These are phyloP conservation scores for Borostomias antarcticus DNA, from an alignment of 2,797 vertebrate species.

Conservation along the genomic window DNA sequence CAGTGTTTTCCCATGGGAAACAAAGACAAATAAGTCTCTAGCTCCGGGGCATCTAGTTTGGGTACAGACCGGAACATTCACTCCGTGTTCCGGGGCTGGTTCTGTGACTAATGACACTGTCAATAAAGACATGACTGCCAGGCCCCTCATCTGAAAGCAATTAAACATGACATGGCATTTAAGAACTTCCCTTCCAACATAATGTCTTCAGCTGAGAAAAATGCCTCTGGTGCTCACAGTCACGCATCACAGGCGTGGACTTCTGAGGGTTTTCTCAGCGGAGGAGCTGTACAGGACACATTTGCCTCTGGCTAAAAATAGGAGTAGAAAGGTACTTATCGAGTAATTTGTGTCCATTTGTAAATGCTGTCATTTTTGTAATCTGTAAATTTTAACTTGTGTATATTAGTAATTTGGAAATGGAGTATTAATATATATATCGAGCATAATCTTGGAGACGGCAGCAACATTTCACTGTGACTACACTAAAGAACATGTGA, in stretches of 20 bases:
- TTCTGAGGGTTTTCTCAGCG: constrained; percentile 6
- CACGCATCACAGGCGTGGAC: constrained; percentile 23
- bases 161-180: constrained; percentile 26
- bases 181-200: constrained; percentile 15
- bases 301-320: background rate
- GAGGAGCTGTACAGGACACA: background rate
- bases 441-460: too few relatives aligned
- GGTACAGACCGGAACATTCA: background rate
- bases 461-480: too few relatives aligned
- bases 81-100: background rate
- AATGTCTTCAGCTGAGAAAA: background rate
- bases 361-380: too few relatives aligned
- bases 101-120: constrained; percentile 7
- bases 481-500: too few relatives aligned
- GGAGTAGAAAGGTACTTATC: too few relatives aligned
- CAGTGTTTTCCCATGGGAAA: too few relatives aligned
- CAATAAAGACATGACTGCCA: constrained; percentile 19
- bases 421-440: too few relatives aligned
- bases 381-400: too few relatives aligned
- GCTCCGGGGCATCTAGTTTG: background rate
- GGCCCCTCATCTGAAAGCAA: constrained; percentile 24
- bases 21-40: too few relatives aligned
- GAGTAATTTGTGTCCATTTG: too few relatives aligned
- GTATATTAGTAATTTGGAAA: too few relatives aligned
- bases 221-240: constrained; percentile 13